These are phyloP conservation scores for Luffia ferchaultella DNA, from an alignment of 2,888 invertebrate genomes.

Conservation along the genomic window DNA sequence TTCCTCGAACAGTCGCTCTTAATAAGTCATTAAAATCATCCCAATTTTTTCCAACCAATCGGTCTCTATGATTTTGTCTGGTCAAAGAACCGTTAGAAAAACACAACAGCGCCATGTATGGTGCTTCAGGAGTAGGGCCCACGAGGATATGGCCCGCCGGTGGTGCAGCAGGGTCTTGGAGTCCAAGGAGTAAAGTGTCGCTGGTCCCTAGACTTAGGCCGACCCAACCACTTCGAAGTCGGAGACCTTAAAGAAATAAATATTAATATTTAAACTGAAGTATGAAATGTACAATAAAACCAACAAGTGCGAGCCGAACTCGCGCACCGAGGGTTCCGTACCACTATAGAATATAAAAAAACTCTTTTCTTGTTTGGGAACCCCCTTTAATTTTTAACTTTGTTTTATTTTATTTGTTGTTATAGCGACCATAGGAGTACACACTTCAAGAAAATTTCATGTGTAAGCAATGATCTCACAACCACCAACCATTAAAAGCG, in stretches of 20 bases:
- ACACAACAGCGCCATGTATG: constrained; percentile 91
- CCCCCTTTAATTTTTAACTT: too few relatives aligned
- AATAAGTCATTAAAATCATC: constrained; percentile 83
- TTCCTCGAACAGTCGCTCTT: constrained; percentile 86
- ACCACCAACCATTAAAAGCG: too few relatives aligned
- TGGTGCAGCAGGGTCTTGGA: constrained; percentile 71
- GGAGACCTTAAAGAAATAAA: constrained; percentile 67
- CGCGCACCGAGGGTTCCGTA: too few relatives aligned
- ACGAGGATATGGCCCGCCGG: constrained; percentile 86
- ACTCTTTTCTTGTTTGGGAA: too few relatives aligned
- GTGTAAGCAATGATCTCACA: too few relatives aligned
- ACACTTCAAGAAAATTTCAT: too few relatives aligned
- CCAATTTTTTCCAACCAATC: constrained; percentile 82
- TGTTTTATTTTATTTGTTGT: too few relatives aligned
- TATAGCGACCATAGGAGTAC: too few relatives aligned
- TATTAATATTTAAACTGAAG: too few relatives aligned
- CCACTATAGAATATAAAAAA: too few relatives aligned
- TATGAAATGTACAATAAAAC: too few relatives aligned
- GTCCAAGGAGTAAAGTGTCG: constrained; percentile 87
- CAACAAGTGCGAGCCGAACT: too few relatives aligned
- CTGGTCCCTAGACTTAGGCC: constrained; percentile 93
- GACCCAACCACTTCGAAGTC: constrained; percentile 80
- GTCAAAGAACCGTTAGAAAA: constrained; percentile 95
- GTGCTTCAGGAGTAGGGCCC: constrained; percentile 80
- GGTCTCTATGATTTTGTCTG: constrained; percentile 81